Conservation (phyloP, 2,797 vertebrate genomes). For the Alosa sapidissima region DNA sequence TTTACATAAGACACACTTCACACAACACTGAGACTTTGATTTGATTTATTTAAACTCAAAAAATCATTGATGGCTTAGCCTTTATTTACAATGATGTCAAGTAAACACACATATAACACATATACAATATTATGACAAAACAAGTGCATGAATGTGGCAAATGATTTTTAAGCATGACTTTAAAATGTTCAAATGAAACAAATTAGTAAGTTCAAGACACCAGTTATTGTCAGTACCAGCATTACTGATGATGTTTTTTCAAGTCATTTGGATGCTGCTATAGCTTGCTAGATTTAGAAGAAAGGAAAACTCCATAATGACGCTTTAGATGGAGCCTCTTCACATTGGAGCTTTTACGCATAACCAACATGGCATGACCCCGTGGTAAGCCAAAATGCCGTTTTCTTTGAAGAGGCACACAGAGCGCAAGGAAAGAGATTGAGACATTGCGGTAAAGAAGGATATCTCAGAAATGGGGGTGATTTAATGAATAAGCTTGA, state of each 20-base stretch:
- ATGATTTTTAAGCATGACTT: neutral
- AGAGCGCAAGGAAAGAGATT: neutral
- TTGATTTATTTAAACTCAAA: too few species aligned
- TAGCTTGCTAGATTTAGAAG: neutral
- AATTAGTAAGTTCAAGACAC: neutral
- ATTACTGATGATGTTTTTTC: too few species aligned
- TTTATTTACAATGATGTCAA: too few species aligned
- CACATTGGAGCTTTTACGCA: neutral
- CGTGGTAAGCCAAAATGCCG: neutral
- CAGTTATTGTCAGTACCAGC: too few species aligned
- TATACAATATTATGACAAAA: neutral
- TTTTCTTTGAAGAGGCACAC: neutral
- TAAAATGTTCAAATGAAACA: neutral
- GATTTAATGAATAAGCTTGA: conserved; percentile 3
- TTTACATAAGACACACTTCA: too few species aligned
- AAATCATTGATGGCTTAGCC: too few species aligned
- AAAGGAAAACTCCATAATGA: neutral
- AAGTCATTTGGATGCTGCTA: neutral
- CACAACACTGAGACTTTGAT: too few species aligned
- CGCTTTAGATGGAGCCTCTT: neutral
- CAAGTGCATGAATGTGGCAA: neutral
- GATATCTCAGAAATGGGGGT: neutral
- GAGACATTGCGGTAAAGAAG: neutral
- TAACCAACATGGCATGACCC: neutral
- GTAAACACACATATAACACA: too few species aligned